Percentiles rank a stretch among this genome's conserved stretches.
Conservation (phyloP, 2,113 vertebrate species). For the Entosphenus tridentatus region DNA sequence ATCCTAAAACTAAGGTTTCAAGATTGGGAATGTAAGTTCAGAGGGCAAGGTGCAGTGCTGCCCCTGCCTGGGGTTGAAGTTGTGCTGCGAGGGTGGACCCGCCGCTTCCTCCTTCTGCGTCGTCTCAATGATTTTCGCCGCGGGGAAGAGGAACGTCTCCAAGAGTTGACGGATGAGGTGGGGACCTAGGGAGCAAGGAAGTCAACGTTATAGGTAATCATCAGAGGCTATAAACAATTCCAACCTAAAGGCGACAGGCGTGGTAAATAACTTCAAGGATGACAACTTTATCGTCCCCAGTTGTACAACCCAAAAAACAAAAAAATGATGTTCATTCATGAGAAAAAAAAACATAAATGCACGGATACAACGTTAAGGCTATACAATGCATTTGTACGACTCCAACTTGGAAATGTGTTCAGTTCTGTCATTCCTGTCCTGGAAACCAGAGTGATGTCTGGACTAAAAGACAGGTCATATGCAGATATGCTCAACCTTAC, state of each 20-base stretch:
- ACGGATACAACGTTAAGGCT: not conserved
- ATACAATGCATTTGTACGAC: not conserved
- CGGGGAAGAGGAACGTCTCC: slow-evolving; percentile 94
- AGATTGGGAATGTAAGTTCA: no score
- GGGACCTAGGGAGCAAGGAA: slow-evolving; percentile 32
- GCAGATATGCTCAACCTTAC: no score
- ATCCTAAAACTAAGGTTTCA: no score
- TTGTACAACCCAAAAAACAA: no score
- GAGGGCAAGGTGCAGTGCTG: no score
- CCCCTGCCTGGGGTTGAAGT: slow-evolving; percentile 87
- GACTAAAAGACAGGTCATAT: no score
- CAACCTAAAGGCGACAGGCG: not conserved
- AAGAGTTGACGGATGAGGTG: slow-evolving; percentile 85
- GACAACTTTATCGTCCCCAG: no score
- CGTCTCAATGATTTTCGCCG: slow-evolving; percentile 77
- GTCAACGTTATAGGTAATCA: not conserved
- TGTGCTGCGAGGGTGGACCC: slow-evolving; percentile 61
- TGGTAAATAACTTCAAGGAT: no score
- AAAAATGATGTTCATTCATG: no score
- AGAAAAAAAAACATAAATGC: not conserved
- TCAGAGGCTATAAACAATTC: not conserved
- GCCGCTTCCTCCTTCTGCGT: slow-evolving; percentile 29
- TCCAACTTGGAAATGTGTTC: no score
- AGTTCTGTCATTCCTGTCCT: no score
- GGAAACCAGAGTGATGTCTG: no score